phyloP scores from a whole-genome alignment of 2,888 invertebrate species.

The Julus scandinavius region DNA sequence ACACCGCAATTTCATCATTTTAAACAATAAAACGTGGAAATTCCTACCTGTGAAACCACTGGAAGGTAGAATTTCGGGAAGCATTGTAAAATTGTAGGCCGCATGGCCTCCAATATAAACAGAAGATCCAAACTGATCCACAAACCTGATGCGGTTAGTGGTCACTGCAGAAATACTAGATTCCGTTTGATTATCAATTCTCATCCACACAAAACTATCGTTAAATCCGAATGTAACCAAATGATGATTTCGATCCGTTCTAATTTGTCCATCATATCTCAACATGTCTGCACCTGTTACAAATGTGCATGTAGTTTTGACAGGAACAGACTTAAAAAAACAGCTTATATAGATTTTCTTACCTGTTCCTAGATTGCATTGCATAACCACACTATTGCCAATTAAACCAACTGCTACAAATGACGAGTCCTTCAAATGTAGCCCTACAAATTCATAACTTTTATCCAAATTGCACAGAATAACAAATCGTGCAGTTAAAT shows the following conservation, averaged over 20 bases:
- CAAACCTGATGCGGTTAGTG: not conserved
- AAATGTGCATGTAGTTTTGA: not conserved
- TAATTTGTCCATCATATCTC: not conserved
- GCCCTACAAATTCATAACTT: not conserved
- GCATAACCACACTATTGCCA: not conserved
- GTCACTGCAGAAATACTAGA: not conserved
- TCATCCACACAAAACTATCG: not conserved
- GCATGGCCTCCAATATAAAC: slow-evolving; percentile 46
- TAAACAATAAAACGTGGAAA: not conserved
- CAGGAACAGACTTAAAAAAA: not conserved
- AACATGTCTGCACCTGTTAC: not conserved
- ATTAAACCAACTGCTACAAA: slow-evolving; percentile 10
- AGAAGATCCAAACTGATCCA: not conserved
- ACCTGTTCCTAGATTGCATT: slow-evolving; percentile 29
- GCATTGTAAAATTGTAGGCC: slow-evolving; percentile 32
- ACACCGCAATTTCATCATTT: not conserved
- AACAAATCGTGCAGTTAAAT: not conserved
- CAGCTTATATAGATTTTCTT: not conserved
- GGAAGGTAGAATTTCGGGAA: not conserved
- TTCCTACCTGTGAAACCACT: slow-evolving; percentile 33
- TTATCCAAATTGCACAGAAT: not conserved
- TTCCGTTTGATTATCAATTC: not conserved
- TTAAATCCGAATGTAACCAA: not conserved
- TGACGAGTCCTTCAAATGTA: slow-evolving; percentile 16
- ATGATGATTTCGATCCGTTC: slow-evolving; percentile 16